A percentile compares a stretch with the other conserved stretches of the same genome.
Evolutionary conservation across 2,888 invertebrate genomes (phyloP).

Genomic region (Sericinus montela): DNA sequence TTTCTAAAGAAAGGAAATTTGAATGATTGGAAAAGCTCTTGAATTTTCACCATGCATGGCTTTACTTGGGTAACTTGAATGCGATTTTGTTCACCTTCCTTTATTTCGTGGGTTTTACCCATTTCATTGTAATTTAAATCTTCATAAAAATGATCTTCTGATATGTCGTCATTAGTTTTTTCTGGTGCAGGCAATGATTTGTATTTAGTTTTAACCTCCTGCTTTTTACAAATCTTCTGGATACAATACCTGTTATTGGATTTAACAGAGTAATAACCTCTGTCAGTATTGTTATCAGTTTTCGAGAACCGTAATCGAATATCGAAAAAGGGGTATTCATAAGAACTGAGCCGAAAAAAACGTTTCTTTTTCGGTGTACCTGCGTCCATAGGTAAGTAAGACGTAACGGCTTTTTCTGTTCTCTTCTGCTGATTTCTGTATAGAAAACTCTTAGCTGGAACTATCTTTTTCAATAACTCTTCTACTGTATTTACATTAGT

Average conservation of each 20-base stretch:
- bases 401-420: slow-evolving; percentile 42
- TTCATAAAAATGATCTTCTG: slow-evolving; percentile 70
- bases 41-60: slow-evolving; percentile 59
- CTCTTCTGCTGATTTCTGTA: slow-evolving; percentile 57
- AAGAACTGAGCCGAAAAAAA: slow-evolving; percentile 56
- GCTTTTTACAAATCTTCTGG: slow-evolving; percentile 44
- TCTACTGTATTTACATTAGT: slow-evolving; percentile 44
- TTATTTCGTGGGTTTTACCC: slow-evolving; percentile 30
- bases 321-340: slow-evolving; percentile 64
- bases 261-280: slow-evolving; percentile 66
- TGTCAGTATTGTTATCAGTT: slow-evolving; percentile 48
- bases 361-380: slow-evolving; percentile 44
- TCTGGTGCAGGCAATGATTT: slow-evolving; percentile 52
- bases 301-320: slow-evolving; percentile 49
- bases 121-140: slow-evolving; percentile 62
- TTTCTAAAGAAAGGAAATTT: slow-evolving; percentile 62
- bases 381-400: slow-evolving; percentile 68
- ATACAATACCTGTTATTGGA: slow-evolving; percentile 48
- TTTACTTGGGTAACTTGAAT: slow-evolving; percentile 31
- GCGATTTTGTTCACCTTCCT: slow-evolving; percentile 19
- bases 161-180: slow-evolving; percentile 42
- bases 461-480: slow-evolving; percentile 58
- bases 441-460: slow-evolving; percentile 67
- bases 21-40: slow-evolving; percentile 61
- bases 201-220: slow-evolving; percentile 53